A percentile compares a stretch with the other conserved stretches of the same genome.
These are phyloP conservation scores for Mus spicilegus DNA, from an alignment of 2,113 vertebrate species.

Conservation along the genomic window DNA sequence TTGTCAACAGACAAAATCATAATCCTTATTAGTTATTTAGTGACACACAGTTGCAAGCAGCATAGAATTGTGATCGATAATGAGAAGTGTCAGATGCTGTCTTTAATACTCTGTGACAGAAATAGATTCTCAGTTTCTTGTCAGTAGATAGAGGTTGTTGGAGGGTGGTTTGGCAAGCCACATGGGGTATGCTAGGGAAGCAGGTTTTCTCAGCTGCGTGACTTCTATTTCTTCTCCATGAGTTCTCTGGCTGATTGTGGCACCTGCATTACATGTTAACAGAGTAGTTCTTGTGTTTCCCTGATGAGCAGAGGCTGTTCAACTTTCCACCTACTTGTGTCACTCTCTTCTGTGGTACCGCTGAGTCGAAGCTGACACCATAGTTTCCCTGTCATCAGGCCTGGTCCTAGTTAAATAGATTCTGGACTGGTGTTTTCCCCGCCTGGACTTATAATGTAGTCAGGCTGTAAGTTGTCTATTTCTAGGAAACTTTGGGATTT, in stretches of 20 bases:
- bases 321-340: not conserved
- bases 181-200: not conserved
- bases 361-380: not conserved
- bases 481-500: not conserved
- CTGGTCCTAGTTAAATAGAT: not conserved
- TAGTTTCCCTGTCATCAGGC: not conserved
- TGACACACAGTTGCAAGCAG: constrained; percentile 16
- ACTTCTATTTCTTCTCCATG: not conserved
- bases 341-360: not conserved
- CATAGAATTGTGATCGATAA: not conserved
- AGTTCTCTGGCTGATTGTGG: not conserved
- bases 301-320: not conserved
- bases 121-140: not conserved
- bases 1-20: not conserved
- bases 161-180: not conserved
- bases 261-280: not conserved
- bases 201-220: not conserved
- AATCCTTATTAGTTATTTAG: not conserved
- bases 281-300: not conserved
- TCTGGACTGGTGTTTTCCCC: not conserved
- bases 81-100: not conserved
- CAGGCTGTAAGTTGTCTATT: not conserved
- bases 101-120: constrained; percentile 32
- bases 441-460: not conserved
- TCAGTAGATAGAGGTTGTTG: not conserved